Evolutionary conservation across 2,888 invertebrate genomes (phyloP), one percentile per base, ranked within the genome.

Genomic region (Drosophila borborema): DNA sequence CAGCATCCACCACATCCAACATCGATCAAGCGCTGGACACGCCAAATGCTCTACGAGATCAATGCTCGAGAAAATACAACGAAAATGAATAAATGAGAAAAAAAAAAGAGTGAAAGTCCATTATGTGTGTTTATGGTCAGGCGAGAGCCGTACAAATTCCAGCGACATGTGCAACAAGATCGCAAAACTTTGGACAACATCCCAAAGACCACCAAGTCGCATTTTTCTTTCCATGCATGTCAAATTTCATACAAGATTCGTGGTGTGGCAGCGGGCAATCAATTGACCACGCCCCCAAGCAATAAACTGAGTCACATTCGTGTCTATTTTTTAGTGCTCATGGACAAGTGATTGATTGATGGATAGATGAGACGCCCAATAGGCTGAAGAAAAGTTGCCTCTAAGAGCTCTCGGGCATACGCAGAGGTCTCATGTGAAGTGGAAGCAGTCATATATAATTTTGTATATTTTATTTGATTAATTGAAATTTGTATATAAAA

Each of bases 71-170:
- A 53, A 74, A 61, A 56, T 49, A 46, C 45, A 53, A 65, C 53
- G 18, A 63, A 63, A 38, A 36, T 38, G 34, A 51, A 43, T 10
- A 18, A 41, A 41, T 41, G 8, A 8, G n/a, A 36, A 45, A 34
- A 28, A 28, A n/a, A n/a, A 58, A 53, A 89, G 85, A 85, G 84
- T 89, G 84, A 85, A 85, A 85, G 84, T 85, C 84, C 66, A 81
- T 81, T 77, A 81, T 77, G 64, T 78, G 60, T 70, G 72, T 72
- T 86, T 87, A 81, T 83, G 86, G 77, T 28, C 53, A 60, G 65
- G 62, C 66, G 75, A 77, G 74, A 77, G 69, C 62, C 67, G 68
- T 61, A 65, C 65, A 80, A 77, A 73, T 73, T 49, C 77, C 77
- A 81, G 66, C 70, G 81, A 79, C 78, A 80, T 82, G 58, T 72